Conservation (phyloP, 2,113 vertebrate species). For the Tachysurus fulvidraco region DNA sequence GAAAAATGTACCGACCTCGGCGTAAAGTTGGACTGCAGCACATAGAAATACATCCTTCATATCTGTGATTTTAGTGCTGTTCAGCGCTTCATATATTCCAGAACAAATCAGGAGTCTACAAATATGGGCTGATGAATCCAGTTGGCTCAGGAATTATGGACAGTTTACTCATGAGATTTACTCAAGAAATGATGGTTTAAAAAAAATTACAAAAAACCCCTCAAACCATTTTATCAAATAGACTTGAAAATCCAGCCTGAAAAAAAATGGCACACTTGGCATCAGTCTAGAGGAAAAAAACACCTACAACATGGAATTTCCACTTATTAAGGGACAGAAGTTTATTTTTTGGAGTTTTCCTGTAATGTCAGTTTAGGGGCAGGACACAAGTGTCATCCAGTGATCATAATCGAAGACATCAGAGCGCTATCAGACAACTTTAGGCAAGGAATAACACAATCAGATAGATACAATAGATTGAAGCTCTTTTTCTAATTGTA, state of each 20-base stretch:
- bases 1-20: constrained; percentile 7
- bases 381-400: not conserved
- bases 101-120: not conserved
- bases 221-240: too few species aligned
- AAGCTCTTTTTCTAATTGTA: too few species aligned
- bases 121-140: not conserved
- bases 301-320: not conserved
- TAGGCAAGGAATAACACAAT: too few species aligned
- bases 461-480: too few species aligned
- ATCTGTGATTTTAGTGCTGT: constrained; percentile 3
- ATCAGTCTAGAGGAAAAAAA: not conserved
- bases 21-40: not conserved
- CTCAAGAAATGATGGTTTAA: not conserved
- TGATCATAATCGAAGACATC: not conserved
- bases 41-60: not conserved
- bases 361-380: not conserved
- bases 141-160: not conserved
- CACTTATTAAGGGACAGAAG: too few species aligned
- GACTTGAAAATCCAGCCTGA: not conserved
- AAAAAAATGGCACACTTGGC: constrained; percentile 3
- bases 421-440: not conserved
- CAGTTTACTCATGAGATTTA: not conserved
- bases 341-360: not conserved
- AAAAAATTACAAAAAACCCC: not conserved
- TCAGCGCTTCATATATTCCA: not conserved